Base-by-base conservation (phyloP, 2,113 vertebrate genomes). In the Ivindomyrus marchei region DNA sequence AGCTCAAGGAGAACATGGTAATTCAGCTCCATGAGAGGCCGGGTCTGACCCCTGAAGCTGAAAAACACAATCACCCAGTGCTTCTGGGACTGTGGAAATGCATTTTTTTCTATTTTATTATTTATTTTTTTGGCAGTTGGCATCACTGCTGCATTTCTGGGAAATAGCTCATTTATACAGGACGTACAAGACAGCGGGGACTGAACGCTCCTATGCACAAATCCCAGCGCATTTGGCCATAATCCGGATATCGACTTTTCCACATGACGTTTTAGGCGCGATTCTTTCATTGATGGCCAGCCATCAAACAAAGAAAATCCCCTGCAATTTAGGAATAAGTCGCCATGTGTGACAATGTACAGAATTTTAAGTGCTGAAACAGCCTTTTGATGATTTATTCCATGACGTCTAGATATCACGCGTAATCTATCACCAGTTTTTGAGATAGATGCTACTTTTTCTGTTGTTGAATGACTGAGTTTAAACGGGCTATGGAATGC, bases 1-100 rank as follows among this genome's bases (percentile, higher is more conserved):
- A 90, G 90, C 77, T 92, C 91, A 89, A 90, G 91, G 90, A 90
- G 84, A 91, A 93, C 91, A 70, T 53, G 89, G 21, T 56, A 87
- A 91, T 58, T 85, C 74, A 31, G 56, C 17, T 85, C 85, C 58
- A 11, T 84, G 36, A 92, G 52, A 50, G 74, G 53, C 88, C 70
- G 74, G 80, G 66, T 88, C n/a, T 88, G 58, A 88, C 80, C 84
- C 86, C 90, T 24, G 49, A 36, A 85, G 89, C 56, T 89, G n/a
- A 88, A 58, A 87, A 89, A 46, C 46, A 47, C 8, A 89, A 74
- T 90, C 19, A n/a, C 13, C 39, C 56, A 27, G 52, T 27, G 52
- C 15, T 74, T 89, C 24, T 89, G 88, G 58, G 88, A 45, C 46
- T 31, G 24, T 70, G 74, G 74, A 86, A 86, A 86, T 50, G 45